Percentiles rank a stretch among this genome's conserved stretches.
Evolutionary conservation across 2,888 invertebrate genomes (phyloP).

Genomic region (Cactoblastis cactorum): DNA sequence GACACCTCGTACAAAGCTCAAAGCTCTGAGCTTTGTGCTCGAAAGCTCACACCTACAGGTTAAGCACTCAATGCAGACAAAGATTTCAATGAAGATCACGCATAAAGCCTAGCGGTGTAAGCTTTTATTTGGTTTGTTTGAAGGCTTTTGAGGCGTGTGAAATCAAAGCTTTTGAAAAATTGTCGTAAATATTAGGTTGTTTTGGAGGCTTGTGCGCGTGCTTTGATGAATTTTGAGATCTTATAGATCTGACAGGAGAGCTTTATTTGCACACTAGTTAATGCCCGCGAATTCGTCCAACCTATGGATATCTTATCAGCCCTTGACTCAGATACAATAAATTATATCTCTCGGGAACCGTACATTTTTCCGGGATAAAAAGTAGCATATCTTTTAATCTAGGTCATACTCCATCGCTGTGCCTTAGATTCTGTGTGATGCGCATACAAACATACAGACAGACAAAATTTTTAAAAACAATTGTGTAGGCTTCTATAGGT

Average conservation of each 20-base stretch:
- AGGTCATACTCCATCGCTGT: too few relatives aligned
- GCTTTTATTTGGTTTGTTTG: conserved; percentile 1
- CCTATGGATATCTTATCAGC: too few relatives aligned
- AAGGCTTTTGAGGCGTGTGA: conserved; percentile 1
- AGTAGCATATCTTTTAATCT: too few relatives aligned
- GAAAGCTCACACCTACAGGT: conserved; percentile 5
- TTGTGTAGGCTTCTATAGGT: too few relatives aligned
- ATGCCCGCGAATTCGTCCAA: not conserved
- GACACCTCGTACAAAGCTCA: conserved; percentile 7
- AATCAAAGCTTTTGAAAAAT: not conserved
- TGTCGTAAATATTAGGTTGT: conserved; percentile 14
- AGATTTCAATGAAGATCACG: conserved; percentile 6
- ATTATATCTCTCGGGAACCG: too few relatives aligned
- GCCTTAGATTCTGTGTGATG: too few relatives aligned
- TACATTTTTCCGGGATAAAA: too few relatives aligned
- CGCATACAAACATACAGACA: too few relatives aligned
- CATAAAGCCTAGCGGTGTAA: not conserved
- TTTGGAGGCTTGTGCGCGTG: not conserved
- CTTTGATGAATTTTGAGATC: not conserved
- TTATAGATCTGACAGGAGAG: not conserved
- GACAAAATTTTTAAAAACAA: too few relatives aligned
- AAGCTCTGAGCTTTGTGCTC: conserved; percentile 5
- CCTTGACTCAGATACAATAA: too few relatives aligned
- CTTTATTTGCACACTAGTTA: too few relatives aligned
- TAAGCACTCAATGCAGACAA: conserved; percentile 4